Percentiles rank a stretch among this genome's conserved stretches.
These are phyloP conservation scores for Sarcophaga bullata DNA, from an alignment of 1,140 invertebrate genomes.

Conservation along the genomic window DNA sequence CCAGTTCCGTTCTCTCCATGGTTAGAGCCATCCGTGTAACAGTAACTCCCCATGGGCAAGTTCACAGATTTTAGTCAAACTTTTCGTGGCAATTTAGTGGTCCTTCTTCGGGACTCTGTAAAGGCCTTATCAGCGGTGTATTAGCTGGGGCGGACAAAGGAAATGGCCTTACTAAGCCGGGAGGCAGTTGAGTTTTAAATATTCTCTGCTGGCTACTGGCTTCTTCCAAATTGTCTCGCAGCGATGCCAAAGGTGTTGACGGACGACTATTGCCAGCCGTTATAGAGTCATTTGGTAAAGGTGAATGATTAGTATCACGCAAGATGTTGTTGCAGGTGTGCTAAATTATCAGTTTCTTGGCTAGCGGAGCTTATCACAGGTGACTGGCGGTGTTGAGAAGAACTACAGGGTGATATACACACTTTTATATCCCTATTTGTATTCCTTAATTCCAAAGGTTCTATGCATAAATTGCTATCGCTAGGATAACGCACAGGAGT, in stretches of 20 bases:
- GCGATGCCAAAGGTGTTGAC: constrained; percentile 34
- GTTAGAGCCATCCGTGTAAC: too few species aligned
- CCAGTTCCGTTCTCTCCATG: too few species aligned
- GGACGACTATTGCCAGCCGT: constrained; percentile 47
- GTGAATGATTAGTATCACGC: neutral
- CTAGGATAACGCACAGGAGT: neutral
- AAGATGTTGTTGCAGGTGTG: too few species aligned
- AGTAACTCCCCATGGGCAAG: too few species aligned
- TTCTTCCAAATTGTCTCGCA: neutral
- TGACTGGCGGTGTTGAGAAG: constrained; percentile 54
- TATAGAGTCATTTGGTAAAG: constrained; percentile 45
- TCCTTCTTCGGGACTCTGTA: constrained; percentile 58
- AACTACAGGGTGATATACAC: constrained; percentile 45
- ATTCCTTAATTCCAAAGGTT: constrained; percentile 47
- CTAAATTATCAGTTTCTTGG: neutral
- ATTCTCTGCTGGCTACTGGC: neutral
- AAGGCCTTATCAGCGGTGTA: constrained; percentile 55
- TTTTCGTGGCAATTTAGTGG: too few species aligned
- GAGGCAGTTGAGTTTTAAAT: constrained; percentile 62
- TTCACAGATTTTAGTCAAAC: too few species aligned
- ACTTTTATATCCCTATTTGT: neutral
- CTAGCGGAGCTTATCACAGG: constrained; percentile 52
- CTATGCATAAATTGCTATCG: neutral
- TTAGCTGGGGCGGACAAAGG: constrained; percentile 57
- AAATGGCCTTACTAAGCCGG: constrained; percentile 66